Evolutionary conservation across 2,797 vertebrate species (phyloP), one percentile per base, ranked within the genome.

Genomic region (Erethizon dorsatum): DNA sequence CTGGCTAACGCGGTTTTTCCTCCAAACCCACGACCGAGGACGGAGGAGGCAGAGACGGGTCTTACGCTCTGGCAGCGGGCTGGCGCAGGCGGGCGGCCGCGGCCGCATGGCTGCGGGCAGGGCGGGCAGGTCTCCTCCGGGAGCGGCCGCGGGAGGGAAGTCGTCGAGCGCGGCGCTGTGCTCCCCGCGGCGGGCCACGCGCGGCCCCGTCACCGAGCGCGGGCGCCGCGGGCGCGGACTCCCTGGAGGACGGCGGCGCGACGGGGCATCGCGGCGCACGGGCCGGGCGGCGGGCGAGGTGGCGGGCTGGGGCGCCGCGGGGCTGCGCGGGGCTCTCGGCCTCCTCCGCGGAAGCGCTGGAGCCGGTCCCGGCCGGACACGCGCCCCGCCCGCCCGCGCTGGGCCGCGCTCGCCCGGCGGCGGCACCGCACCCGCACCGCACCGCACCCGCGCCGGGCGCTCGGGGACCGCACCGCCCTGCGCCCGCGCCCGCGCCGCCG

Each of bases 71-170:
- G 45, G 57, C 84, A 84, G 86, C 78, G n/a, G 45, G 9, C 59
- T 22, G 2, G 59, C 56, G 12, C 18, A 18, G 18, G 56, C 56
- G 56, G 56, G 56, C 78, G 73, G 79, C 97, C 84, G 93, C 96
- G 95, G 95, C 97, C 71, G 97, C 97, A 71, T 47, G 95, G 96
- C 95, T 89, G 87, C 26, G 0, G 75, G 88, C n/a, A 14, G 67
- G 67, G 52, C 52, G 17, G 67, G 33, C 33, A 17, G 67, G 33
- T 28, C 65, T 67, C 5, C 13, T n/a, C 63, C 56, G 56, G 56
- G 18, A 20, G 56, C 18, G 5, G 56, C 56, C 56, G 56, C 56
- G 56, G 26, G 63, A 33, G 63, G 28, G 63, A 7, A 65, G 63
- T 65, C 65, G 33, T 41, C 17, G 71, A 5, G 37, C 41, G 37